These are phyloP conservation scores for Malacoraja senta DNA, from an alignment of 2,797 vertebrate species.

Conservation along the genomic window DNA sequence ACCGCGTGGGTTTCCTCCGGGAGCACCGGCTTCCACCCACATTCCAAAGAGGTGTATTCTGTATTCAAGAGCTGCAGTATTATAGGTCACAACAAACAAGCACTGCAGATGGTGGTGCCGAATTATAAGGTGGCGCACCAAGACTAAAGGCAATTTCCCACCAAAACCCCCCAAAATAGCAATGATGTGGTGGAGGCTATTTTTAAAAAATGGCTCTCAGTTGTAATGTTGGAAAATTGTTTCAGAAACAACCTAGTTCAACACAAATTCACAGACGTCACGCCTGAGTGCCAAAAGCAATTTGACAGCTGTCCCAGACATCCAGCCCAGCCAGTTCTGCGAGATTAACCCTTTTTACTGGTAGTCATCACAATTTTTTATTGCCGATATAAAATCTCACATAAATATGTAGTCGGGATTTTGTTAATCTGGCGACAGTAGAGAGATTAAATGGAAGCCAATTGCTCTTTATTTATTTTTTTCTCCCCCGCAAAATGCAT, in stretches of 20 bases:
- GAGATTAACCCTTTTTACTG: constrained; percentile 26
- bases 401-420: background rate
- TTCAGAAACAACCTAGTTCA: background rate
- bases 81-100: background rate
- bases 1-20: no score
- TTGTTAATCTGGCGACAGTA: background rate
- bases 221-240: constrained; percentile 10
- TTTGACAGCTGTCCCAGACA: constrained; percentile 24
- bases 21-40: no score
- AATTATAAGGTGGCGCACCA: background rate
- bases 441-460: background rate
- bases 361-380: background rate
- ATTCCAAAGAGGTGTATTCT: no score
- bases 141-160: background rate
- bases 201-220: background rate
- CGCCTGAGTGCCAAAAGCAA: constrained; percentile 16
- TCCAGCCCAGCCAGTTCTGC: constrained; percentile 12
- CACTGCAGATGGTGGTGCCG: background rate
- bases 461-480: background rate
- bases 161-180: background rate
- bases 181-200: background rate
- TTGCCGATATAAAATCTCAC: background rate
- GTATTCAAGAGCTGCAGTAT: background rate
- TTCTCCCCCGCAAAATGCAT: background rate
- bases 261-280: background rate